Conservation (phyloP, 2,113 vertebrate genomes). For the Nothocercus nigrocapillus region DNA sequence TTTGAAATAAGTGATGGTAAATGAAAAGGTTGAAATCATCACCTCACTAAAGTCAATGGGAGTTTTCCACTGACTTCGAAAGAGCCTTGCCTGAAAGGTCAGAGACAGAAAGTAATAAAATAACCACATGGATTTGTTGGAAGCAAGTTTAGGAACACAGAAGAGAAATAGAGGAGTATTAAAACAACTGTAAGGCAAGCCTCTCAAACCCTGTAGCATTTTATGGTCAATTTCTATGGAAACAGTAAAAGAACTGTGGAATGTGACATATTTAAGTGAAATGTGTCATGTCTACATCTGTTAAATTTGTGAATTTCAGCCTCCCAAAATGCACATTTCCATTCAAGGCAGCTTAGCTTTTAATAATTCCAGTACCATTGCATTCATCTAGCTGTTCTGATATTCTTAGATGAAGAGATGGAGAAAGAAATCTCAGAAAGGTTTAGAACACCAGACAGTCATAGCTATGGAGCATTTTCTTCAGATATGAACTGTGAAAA, state of each 20-base stretch:
- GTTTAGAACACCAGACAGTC: background rate
- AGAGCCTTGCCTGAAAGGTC: background rate
- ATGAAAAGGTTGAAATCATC: background rate
- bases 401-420: background rate
- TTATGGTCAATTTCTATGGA: slow-evolving; percentile 18
- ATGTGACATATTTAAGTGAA: slow-evolving; percentile 18
- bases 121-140: background rate
- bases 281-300: background rate
- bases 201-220: background rate
- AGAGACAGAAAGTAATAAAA: slow-evolving; percentile 13
- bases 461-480: background rate
- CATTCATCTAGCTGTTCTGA: background rate
- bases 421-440: background rate
- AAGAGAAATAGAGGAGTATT: background rate
- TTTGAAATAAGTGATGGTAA: background rate
- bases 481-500: background rate
- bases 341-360: background rate
- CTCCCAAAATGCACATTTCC: background rate
- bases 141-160: background rate
- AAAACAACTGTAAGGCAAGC: background rate
- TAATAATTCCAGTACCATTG: background rate
- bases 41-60: background rate
- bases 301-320: slow-evolving; percentile 20
- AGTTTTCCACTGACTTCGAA: background rate
- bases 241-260: slow-evolving; percentile 23